These are phyloP conservation scores for Octodon degus DNA, from an alignment of 2,113 vertebrate species.

Conservation along the genomic window DNA sequence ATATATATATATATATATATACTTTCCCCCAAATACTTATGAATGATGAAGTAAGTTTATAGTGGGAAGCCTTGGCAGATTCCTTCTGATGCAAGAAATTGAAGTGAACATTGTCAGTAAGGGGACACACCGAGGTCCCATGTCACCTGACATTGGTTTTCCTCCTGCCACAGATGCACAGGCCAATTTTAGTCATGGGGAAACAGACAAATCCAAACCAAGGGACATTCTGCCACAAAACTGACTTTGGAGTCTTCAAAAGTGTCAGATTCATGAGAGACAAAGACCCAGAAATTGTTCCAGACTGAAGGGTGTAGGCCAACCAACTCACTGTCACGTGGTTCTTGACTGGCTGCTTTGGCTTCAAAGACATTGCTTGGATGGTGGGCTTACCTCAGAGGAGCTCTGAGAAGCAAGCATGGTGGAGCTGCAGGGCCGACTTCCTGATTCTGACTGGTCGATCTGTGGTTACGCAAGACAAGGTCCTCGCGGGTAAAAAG, in stretches of 20 bases:
- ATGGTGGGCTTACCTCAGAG: background rate
- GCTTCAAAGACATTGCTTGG: background rate
- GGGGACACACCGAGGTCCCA: background rate
- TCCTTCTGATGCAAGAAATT: background rate
- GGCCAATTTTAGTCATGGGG: background rate
- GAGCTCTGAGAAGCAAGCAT: background rate
- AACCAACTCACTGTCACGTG: background rate
- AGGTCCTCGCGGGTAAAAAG: background rate
- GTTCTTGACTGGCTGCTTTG: background rate
- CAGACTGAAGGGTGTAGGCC: background rate
- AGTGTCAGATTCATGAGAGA: background rate
- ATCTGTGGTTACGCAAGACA: background rate
- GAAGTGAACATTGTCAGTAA: background rate
- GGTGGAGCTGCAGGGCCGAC: fast-evolving
- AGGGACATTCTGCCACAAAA: background rate
- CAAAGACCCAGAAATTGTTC: background rate
- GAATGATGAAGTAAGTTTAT: background rate
- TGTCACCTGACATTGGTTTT: background rate
- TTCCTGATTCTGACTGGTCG: background rate
- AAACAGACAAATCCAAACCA: background rate
- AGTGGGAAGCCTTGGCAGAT: background rate
- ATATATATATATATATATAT: background rate
- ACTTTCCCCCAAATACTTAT: background rate
- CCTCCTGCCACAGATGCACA: background rate
- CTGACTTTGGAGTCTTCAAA: background rate